Percentiles rank a stretch among this genome's conserved stretches.
Conservation (phyloP, 2,797 vertebrate genomes). For the Florisuga fusca region DNA sequence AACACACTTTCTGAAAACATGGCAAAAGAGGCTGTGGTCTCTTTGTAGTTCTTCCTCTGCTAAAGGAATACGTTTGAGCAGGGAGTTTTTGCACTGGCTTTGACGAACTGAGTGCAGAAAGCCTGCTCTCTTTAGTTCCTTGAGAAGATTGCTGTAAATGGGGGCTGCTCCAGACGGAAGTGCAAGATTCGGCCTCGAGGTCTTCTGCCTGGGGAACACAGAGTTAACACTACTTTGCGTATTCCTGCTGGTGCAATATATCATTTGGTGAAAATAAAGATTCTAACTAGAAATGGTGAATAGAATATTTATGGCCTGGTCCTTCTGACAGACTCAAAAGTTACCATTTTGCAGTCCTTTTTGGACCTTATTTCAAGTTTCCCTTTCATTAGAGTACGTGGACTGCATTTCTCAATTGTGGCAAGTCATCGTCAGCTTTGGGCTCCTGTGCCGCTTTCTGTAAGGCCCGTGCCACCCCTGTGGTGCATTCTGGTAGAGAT, state of each 20-base stretch:
- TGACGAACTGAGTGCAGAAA: no score
- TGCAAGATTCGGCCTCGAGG: background rate
- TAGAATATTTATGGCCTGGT: constrained; percentile 48
- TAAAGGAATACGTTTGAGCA: no score
- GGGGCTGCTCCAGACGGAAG: background rate
- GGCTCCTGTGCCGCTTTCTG: constrained; percentile 18
- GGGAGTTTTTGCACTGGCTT: no score
- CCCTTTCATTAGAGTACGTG: background rate
- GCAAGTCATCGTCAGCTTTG: constrained; percentile 10
- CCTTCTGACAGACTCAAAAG: constrained; percentile 9
- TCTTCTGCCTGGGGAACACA: background rate
- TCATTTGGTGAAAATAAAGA: no score
- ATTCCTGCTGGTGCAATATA: constrained; percentile 56
- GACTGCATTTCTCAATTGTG: background rate
- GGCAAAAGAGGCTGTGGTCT: constrained; percentile 35
- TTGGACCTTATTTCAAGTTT: constrained; percentile 17
- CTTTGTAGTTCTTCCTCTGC: no score
- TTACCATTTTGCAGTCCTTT: background rate
- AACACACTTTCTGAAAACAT: background rate
- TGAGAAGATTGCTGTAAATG: background rate
- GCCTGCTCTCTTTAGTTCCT: no score
- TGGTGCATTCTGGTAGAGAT: background rate
- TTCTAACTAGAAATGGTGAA: constrained; percentile 21
- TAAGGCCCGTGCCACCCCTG: background rate
- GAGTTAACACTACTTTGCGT: background rate